Evolutionary conservation across 2,888 invertebrate species (phyloP).

Genomic region (Apocheima hispidaria): DNA sequence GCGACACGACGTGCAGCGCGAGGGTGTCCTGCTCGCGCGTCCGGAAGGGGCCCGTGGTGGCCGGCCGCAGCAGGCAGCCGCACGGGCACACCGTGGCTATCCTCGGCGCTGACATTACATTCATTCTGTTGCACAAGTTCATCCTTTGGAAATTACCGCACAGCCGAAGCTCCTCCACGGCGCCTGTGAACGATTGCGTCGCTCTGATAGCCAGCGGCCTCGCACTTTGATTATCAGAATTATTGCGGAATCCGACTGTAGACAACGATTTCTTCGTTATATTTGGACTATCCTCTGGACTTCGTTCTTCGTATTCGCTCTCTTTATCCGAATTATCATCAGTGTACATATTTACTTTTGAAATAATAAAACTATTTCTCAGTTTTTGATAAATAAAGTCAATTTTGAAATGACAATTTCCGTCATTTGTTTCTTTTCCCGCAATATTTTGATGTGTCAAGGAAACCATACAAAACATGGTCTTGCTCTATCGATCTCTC

Average conservation of each 20-base stretch:
- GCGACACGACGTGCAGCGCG: conserved; percentile 78
- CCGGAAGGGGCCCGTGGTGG: conserved; percentile 69
- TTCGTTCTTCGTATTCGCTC: conserved; percentile 73
- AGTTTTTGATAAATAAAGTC: conserved; percentile 50
- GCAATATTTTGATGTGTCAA: conserved; percentile 38
- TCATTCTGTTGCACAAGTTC: conserved; percentile 68
- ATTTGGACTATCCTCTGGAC: conserved; percentile 68
- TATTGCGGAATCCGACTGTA: conserved; percentile 74
- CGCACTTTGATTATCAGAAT: conserved; percentile 67
- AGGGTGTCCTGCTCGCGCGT: conserved; percentile 76
- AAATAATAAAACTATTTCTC: conserved; percentile 34
- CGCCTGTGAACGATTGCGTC: conserved; percentile 79
- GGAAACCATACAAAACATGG: background rate
- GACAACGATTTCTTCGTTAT: conserved; percentile 78
- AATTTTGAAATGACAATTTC: conserved; percentile 52
- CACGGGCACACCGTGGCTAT: conserved; percentile 74
- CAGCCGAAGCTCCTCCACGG: conserved; percentile 73
- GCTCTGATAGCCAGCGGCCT: conserved; percentile 74
- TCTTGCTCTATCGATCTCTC: no score
- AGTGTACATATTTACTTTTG: conserved; percentile 72
- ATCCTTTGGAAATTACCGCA: conserved; percentile 73
- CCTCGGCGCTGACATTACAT: conserved; percentile 63
- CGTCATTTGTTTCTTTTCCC: conserved; percentile 67
- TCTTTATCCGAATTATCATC: conserved; percentile 80
- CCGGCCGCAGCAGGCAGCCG: conserved; percentile 73